Base-by-base conservation (phyloP, 2,797 vertebrate species). In the Garrulus glandarius region DNA sequence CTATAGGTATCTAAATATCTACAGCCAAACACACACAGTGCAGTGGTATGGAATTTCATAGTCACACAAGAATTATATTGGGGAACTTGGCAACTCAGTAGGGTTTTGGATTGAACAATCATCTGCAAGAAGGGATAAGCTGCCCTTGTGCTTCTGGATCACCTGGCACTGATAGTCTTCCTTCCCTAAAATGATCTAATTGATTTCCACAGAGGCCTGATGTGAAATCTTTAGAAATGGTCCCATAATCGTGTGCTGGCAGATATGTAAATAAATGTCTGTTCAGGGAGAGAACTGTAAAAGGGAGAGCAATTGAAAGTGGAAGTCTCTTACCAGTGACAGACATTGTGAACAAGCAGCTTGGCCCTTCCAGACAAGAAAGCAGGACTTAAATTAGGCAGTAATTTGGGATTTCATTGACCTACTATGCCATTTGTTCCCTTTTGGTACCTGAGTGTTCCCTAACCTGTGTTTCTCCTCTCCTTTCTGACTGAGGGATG, bases 51-150 rank as follows among this genome's bases (percentile, higher is more conserved):
- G 72, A 68, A 76, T 84, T 88, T 44, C 0, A 0, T 61, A 44
- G 69, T 68, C 0, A 0, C 3, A 1, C n/a, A 59, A 75, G 21
- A 29, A 56, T 46, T 44, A 23, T 69, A 6, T 43, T 81, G 34
- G 81, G 47, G 44, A 72, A 57, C 27, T 56, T 75, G 36, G 37
- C 32, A 87, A 10, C 12, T 87, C 70, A 18, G 32, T 11, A n/a
- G 24, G 22, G 29, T 44, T 92, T 94, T 92, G 30, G 15, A 23
- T 61, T 75, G 37, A 67, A 81, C 71, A 65, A 52, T 53, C 39
- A 61, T 16, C 27, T 57, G 36, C n/a, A 68, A 84, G 53, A 9
- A 84, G 65, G 52, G 23, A 32, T 26, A 27, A 60, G 10, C 41
- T 74, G n/a, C 15, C 23, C 8, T 85, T 52, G 32, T 76, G 16